Base-by-base conservation (phyloP, 2,888 invertebrate genomes). In the Ptilodon capucinus region DNA sequence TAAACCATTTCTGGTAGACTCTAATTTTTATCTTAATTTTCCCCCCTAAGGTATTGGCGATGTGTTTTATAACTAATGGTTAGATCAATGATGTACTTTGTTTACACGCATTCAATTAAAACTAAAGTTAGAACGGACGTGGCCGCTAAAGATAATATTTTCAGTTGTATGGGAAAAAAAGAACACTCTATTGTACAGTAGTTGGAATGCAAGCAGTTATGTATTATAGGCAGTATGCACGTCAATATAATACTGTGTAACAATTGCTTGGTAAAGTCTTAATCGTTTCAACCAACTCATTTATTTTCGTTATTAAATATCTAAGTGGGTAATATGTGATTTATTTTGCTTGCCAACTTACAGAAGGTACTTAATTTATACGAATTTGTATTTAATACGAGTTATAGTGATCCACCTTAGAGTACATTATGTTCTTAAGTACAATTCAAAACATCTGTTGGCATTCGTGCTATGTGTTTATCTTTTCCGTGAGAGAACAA, bases 401-500 rank as follows among this genome's bases (percentile, higher is more conserved):
- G 36, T 46, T 30, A 40, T 36, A 45, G 14, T 44, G 44, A 57
- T 57, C 42, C 49, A 54, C 44, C 42, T 35, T 9, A 42, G 16
- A 50, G 18, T 48, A 51, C 42, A 44, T 38, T 44, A 40, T 46
- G 23, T 14, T 48, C 34, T 45, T 44, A 45, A 14, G 40, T 46
- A 60, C 57, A 52, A 53, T 54, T 46, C 46, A 64, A 73, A 75
- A 80, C 80, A 81, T 73, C 76, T 80, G 80, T 71, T 64, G 46
- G 57, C 52, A 52, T 61, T 57, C 54, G 53, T 50, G 51, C 48
- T 51, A 58, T 42, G 47, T 79, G 79, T 79, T 79, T 83, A 74
- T 74, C 72, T 74, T 81, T 74, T 66, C 61, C 54, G 55, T 58
- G 32, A 35, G 68, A 78, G 81, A 81, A 80, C 83, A 81, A 83